phyloP scores from a whole-genome alignment of 2,797 vertebrate species.

The Huso huso region DNA sequence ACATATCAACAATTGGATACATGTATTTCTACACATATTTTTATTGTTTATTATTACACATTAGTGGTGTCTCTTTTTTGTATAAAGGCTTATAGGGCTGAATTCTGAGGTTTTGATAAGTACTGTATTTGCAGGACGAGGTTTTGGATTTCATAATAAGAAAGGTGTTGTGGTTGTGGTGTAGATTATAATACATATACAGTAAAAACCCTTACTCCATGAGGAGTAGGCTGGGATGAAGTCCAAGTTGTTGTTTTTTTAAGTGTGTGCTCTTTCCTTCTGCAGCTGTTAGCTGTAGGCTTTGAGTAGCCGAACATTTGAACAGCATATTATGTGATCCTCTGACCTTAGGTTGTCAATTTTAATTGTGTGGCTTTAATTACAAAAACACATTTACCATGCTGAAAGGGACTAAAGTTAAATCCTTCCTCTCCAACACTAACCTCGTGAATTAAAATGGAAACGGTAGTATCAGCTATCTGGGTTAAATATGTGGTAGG shows the following conservation, averaged over 20 bases:
- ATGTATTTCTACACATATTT: too few relatives aligned
- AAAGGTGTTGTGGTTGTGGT: slow-evolving; percentile 37
- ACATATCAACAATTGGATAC: too few relatives aligned
- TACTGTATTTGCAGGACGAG: too few relatives aligned
- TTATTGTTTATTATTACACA: too few relatives aligned
- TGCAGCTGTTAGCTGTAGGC: slow-evolving; percentile 45
- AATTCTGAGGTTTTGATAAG: too few relatives aligned
- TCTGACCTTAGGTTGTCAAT: slow-evolving; percentile 63
- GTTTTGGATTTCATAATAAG: too few relatives aligned
- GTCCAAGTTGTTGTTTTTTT: slow-evolving; percentile 22
- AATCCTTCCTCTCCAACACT: slow-evolving; percentile 67
- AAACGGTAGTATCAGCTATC: slow-evolving; percentile 41
- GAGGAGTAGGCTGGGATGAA: slow-evolving; percentile 45
- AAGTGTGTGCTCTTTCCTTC: slow-evolving; percentile 10
- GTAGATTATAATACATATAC: slow-evolving; percentile 31
- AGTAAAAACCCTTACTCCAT: slow-evolving; percentile 47
- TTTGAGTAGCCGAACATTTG: slow-evolving; percentile 42
- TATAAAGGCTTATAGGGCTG: too few relatives aligned
- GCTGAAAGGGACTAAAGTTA: slow-evolving; percentile 65
- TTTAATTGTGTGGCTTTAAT: slow-evolving; percentile 76
- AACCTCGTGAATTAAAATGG: slow-evolving; percentile 49
- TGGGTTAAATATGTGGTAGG: slow-evolving; percentile 42
- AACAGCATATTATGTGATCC: slow-evolving; percentile 45
- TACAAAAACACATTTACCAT: slow-evolving; percentile 68
- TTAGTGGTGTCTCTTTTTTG: too few relatives aligned